Percentiles rank a stretch among this genome's conserved stretches.
phyloP scores from a whole-genome alignment of 1,140 invertebrate genomes.

The Panulirus ornatus region DNA sequence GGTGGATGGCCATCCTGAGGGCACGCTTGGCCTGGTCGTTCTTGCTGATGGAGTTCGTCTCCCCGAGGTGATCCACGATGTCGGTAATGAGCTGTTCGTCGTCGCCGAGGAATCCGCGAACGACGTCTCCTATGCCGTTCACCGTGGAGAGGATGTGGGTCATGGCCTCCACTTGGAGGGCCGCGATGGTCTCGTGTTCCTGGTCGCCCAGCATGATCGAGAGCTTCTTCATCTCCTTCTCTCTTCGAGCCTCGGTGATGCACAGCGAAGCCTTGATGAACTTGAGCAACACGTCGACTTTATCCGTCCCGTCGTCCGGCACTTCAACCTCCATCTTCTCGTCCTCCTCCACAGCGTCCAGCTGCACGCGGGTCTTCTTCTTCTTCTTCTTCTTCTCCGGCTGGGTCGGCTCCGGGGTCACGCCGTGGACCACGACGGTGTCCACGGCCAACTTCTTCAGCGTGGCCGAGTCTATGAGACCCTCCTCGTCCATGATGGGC shows the following conservation, averaged over 20 bases:
- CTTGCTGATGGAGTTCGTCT: conserved; percentile 51
- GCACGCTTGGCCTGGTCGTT: conserved; percentile 71
- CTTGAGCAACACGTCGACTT: conserved; percentile 66
- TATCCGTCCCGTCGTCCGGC: conserved; percentile 68
- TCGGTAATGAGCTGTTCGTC: conserved; percentile 71
- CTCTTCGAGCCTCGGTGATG: conserved; percentile 66
- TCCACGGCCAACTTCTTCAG: conserved; percentile 84
- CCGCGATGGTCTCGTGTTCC: conserved; percentile 34
- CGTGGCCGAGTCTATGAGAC: conserved; percentile 84
- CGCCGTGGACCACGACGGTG: conserved; percentile 82
- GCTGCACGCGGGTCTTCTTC: conserved; percentile 77
- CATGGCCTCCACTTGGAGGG: conserved; percentile 61
- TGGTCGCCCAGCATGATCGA: conserved; percentile 48
- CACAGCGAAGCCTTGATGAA: conserved; percentile 72
- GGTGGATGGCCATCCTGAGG: conserved; percentile 64
- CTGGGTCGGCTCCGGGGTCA: conserved; percentile 70
- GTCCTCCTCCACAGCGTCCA: conserved; percentile 72
- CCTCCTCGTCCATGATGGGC: conserved; percentile 81
- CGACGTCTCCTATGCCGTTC: conserved; percentile 60
- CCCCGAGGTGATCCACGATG: conserved; percentile 68
- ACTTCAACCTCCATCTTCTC: conserved; percentile 56
- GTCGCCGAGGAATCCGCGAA: conserved; percentile 70
- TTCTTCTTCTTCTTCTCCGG: conserved; percentile 81
- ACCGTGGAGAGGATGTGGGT: conserved; percentile 48
- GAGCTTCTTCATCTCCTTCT: conserved; percentile 73